phyloP scores from a whole-genome alignment of 1,140 invertebrate species.

The Camponotus floridanus region DNA sequence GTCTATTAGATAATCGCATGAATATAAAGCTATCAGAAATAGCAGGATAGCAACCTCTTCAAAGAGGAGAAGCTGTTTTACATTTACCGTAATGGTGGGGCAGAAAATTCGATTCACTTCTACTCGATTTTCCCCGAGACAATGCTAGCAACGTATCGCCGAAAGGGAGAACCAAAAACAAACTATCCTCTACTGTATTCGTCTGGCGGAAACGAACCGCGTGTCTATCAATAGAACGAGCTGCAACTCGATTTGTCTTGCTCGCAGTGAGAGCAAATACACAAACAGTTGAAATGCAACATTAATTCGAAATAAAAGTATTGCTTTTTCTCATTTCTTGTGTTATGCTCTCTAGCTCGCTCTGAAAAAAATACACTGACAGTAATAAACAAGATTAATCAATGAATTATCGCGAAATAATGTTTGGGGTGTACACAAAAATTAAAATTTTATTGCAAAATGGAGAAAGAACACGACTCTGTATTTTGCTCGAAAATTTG shows the following conservation, averaged over 20 bases:
- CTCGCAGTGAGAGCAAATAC: slow-evolving; percentile 11
- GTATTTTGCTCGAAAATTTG: slow-evolving; percentile 16
- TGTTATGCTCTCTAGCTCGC: no score
- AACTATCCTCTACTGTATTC: slow-evolving; percentile 29
- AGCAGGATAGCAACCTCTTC: neutral
- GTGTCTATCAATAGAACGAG: slow-evolving; percentile 57
- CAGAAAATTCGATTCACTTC: slow-evolving; percentile 37
- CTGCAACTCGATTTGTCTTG: slow-evolving; percentile 41
- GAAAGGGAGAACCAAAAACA: slow-evolving; percentile 59
- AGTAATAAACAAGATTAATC: neutral
- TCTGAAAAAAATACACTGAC: no score
- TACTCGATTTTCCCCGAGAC: slow-evolving; percentile 56
- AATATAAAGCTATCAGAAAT: neutral
- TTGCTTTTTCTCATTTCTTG: neutral
- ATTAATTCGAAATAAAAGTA: slow-evolving; percentile 40
- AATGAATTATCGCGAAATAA: neutral
- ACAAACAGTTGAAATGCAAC: slow-evolving; percentile 7
- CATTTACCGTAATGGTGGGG: slow-evolving; percentile 31
- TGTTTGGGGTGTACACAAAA: neutral
- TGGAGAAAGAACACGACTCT: neutral
- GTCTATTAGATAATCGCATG: neutral
- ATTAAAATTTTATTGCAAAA: neutral
- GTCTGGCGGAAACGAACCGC: slow-evolving; percentile 53
- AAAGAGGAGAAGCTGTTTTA: slow-evolving; percentile 9
- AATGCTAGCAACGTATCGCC: slow-evolving; percentile 41